Conservation (phyloP, 2,797 vertebrate species). For the Pyrocephalus nanus region DNA sequence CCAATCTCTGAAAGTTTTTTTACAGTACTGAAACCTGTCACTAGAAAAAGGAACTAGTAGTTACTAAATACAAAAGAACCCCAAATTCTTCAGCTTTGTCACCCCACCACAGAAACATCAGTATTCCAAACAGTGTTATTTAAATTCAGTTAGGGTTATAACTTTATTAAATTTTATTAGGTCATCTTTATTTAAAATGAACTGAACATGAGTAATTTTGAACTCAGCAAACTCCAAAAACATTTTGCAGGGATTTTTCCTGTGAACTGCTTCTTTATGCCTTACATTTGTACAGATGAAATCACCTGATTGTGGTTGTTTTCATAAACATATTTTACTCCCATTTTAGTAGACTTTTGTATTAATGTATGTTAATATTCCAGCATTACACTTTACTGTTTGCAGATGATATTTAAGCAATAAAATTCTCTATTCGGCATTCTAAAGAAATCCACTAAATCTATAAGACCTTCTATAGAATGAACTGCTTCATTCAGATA, state of each 20-base stretch:
- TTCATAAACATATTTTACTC: background rate
- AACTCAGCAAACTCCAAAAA: background rate
- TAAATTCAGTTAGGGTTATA: background rate
- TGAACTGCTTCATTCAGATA: background rate
- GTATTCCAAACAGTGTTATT: background rate
- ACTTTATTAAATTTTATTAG: background rate
- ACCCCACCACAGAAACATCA: background rate
- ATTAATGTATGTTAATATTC: background rate
- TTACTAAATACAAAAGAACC: background rate
- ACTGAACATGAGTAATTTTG: background rate
- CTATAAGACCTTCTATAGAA: background rate
- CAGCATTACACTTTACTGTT: background rate
- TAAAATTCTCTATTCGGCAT: background rate
- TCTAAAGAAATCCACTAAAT: background rate
- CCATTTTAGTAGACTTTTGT: background rate
- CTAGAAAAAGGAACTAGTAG: background rate
- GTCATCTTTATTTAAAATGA: background rate
- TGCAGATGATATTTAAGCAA: background rate
- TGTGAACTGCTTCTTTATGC: background rate
- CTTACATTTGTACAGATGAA: background rate
- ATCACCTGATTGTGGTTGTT: background rate
- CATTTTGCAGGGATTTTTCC: background rate
- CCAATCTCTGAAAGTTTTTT: background rate
- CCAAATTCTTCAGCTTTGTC: background rate
- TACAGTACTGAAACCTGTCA: background rate